A percentile compares a stretch with the other conserved stretches of the same genome.
These are phyloP conservation scores for Aspidiotus rigidus DNA, from an alignment of 2,888 invertebrate genomes.

Conservation along the genomic window DNA sequence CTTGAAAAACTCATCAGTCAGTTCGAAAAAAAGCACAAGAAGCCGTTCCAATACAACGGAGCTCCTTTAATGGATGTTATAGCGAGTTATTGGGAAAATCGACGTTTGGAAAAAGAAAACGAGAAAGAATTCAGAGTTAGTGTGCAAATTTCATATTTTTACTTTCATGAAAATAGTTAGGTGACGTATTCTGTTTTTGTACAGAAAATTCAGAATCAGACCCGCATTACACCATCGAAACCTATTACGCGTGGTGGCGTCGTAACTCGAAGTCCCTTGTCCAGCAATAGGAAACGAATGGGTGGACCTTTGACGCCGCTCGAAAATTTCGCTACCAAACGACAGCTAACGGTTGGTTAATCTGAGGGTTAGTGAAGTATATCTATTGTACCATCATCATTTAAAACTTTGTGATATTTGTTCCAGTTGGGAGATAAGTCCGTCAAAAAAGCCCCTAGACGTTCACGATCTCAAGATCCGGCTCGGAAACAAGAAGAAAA, in stretches of 20 bases:
- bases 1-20: constrained; percentile 50
- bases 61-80: constrained; percentile 54
- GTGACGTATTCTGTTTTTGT: not conserved
- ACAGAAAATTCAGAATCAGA: constrained; percentile 21
- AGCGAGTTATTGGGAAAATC: constrained; percentile 51
- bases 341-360: constrained; percentile 13
- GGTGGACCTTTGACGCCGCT: constrained; percentile 19
- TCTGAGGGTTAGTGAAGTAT: not conserved
- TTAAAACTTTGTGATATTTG: not conserved
- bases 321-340: constrained; percentile 10
- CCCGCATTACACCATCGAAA: constrained; percentile 11
- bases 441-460: not conserved
- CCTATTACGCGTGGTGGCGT: not conserved
- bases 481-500: constrained; percentile 1
- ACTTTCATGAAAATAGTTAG: not conserved
- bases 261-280: not conserved
- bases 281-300: constrained; percentile 19
- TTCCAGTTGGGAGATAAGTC: constrained; percentile 9
- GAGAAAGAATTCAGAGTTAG: constrained; percentile 31
- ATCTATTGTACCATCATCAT: not conserved
- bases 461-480: constrained; percentile 25
- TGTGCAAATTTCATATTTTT: not conserved
- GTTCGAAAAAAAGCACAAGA: constrained; percentile 50
- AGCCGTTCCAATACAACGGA: constrained; percentile 55
- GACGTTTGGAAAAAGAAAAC: constrained; percentile 40